Conservation (phyloP, 1,140 invertebrate species). For the Meteorus sp. region DNA sequence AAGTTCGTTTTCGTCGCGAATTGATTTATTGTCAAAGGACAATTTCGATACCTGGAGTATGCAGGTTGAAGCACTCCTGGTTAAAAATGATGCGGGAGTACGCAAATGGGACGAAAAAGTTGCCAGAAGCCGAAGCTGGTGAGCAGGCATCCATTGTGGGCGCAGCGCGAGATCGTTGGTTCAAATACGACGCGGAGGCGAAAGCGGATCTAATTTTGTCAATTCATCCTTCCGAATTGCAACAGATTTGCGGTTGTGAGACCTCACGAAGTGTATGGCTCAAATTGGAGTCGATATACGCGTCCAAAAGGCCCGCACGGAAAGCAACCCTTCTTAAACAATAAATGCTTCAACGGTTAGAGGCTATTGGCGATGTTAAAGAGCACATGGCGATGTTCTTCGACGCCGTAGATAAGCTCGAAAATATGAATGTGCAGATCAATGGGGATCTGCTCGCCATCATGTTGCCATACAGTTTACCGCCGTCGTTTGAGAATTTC, state of each 20-base stretch:
- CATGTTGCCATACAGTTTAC: not conserved
- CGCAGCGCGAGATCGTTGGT: not conserved
- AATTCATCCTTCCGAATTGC: not conserved
- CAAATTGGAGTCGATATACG: not conserved
- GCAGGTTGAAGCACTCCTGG: not conserved
- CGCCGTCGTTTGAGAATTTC: not conserved
- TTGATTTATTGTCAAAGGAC: not conserved
- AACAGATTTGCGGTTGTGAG: not conserved
- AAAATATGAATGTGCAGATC: not conserved
- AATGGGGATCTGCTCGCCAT: not conserved
- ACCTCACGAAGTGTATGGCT: not conserved
- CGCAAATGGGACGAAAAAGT: not conserved
- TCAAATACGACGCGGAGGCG: not conserved
- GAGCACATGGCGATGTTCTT: not conserved
- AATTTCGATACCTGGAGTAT: not conserved
- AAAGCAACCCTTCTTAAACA: not conserved
- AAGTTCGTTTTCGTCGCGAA: not conserved
- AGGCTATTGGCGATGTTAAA: not conserved
- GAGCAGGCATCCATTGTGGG: not conserved
- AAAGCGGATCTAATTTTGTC: not conserved
- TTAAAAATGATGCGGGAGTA: not conserved
- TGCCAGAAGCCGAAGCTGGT: not conserved
- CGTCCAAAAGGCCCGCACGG: not conserved
- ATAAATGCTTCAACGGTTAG: not conserved
- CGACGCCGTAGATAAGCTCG: constrained; percentile 7